A percentile compares a stretch with the other conserved stretches of the same genome.
Conservation (phyloP, 2,797 vertebrate genomes). For the Ceyx erithaca region DNA sequence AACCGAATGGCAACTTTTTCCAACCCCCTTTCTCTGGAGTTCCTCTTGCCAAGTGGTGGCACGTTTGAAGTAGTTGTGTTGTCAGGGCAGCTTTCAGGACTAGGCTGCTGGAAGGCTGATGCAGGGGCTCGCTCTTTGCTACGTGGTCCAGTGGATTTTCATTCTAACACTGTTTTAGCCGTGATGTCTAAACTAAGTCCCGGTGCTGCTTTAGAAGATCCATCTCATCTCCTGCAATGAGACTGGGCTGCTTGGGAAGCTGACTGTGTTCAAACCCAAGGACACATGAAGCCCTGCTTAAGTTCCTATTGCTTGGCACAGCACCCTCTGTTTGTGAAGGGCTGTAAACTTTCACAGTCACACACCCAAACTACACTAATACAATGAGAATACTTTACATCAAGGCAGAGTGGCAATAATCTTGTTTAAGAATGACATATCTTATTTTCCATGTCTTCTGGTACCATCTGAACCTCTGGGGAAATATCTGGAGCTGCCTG, state of each 20-base stretch:
- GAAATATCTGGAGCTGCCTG: constrained; percentile 32
- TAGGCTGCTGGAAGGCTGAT: not conserved
- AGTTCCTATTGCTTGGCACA: not conserved
- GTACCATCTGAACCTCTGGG: constrained; percentile 61
- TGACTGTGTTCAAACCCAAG: not conserved
- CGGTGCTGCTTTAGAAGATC: not conserved
- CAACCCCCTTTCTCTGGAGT: not conserved
- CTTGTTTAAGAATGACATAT: constrained; percentile 40
- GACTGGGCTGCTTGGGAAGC: not conserved
- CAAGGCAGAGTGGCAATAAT: constrained; percentile 11
- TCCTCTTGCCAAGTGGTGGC: not conserved
- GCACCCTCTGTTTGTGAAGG: not conserved
- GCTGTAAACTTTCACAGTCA: not conserved
- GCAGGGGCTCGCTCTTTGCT: not conserved
- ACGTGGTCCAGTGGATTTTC: not conserved
- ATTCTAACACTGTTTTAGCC: not conserved
- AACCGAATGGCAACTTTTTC: not conserved
- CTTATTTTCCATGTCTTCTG: constrained; percentile 56
- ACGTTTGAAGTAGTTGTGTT: not conserved
- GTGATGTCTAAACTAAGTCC: not conserved
- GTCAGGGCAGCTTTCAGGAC: not conserved
- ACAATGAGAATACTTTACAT: constrained; percentile 5
- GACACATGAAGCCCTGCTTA: not conserved
- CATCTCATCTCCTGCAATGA: not conserved
- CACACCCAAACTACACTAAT: not conserved